phyloP scores from a whole-genome alignment of 1,140 invertebrate species.

The Stegodyphus dumicola region DNA sequence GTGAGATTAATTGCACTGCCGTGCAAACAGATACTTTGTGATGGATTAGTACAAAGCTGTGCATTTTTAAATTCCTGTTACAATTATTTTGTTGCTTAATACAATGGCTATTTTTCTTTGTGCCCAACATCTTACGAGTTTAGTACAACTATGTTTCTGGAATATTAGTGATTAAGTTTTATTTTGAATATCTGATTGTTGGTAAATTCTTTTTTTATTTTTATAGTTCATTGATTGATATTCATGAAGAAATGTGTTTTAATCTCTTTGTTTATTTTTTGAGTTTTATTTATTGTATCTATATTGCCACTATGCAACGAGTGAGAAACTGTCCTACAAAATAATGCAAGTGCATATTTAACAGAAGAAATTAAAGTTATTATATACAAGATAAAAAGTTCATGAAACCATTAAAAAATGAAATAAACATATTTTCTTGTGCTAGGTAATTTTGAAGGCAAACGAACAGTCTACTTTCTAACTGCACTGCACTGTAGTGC shows the following conservation, averaged over 20 bases:
- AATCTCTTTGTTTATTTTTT: neutral
- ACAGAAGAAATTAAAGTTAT: no score
- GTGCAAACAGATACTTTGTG: constrained; percentile 32
- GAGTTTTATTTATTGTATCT: neutral
- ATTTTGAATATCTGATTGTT: constrained; percentile 48
- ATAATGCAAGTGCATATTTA: neutral
- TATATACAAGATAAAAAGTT: neutral
- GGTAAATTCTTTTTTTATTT: constrained; percentile 57
- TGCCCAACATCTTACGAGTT: neutral
- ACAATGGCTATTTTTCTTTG: neutral
- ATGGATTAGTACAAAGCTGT: constrained; percentile 54
- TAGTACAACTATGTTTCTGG: constrained; percentile 5
- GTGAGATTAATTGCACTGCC: constrained; percentile 35
- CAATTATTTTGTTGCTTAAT: neutral
- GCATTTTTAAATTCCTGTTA: constrained; percentile 28
- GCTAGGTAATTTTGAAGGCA: neutral
- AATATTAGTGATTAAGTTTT: constrained; percentile 20
- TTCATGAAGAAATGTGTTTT: constrained; percentile 4
- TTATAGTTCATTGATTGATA: constrained; percentile 49
- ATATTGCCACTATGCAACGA: neutral
- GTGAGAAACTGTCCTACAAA: neutral
- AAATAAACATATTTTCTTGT: neutral
- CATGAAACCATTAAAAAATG: no score
- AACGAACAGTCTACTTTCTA: no score
- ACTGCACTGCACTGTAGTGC: no score